Evolutionary conservation across 2,797 vertebrate genomes (phyloP).

Genomic region (Cirrhinus molitorella): DNA sequence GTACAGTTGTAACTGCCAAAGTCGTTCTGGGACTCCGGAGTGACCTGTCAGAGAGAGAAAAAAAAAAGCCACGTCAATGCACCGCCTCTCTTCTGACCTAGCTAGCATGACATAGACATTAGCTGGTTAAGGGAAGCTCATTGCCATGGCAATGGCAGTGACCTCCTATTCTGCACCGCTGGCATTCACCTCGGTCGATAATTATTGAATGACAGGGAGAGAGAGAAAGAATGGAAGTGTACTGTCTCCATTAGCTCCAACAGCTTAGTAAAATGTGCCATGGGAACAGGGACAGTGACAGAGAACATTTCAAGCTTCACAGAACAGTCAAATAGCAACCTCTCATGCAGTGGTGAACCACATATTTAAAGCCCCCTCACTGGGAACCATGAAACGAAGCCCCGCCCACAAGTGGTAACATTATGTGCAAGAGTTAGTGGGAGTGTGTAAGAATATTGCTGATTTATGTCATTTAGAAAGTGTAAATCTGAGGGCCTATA

Average conservation of each 20-base stretch:
- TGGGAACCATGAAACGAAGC: neutral
- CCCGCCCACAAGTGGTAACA: neutral
- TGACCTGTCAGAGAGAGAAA: conserved; percentile 67
- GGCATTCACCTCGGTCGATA: conserved; percentile 51
- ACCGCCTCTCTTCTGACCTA: conserved; percentile 1
- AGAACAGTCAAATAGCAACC: conserved; percentile 43
- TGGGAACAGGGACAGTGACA: conserved; percentile 46
- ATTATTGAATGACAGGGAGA: conserved; percentile 47
- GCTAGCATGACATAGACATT: conserved; percentile 45
- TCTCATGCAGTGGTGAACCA: neutral
- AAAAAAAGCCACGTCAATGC: conserved; percentile 20
- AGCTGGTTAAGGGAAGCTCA: conserved; percentile 52
- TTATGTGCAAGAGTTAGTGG: neutral
- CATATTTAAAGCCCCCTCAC: neutral
- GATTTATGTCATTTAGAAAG: neutral
- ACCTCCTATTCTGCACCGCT: conserved; percentile 48
- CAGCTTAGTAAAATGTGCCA: conserved; percentile 53
- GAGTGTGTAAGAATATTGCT: neutral
- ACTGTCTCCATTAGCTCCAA: conserved; percentile 41
- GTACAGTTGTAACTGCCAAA: conserved; percentile 99
- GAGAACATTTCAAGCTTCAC: conserved; percentile 37
- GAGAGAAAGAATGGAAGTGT: neutral
- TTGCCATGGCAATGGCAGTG: conserved; percentile 40
- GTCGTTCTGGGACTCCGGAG: conserved; percentile 89
- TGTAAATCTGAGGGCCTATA: neutral